A percentile compares a stretch with the other conserved stretches of the same genome.
These are phyloP conservation scores for Antechinus stuartii DNA, from an alignment of 2,113 vertebrate species.

Conservation along the genomic window DNA sequence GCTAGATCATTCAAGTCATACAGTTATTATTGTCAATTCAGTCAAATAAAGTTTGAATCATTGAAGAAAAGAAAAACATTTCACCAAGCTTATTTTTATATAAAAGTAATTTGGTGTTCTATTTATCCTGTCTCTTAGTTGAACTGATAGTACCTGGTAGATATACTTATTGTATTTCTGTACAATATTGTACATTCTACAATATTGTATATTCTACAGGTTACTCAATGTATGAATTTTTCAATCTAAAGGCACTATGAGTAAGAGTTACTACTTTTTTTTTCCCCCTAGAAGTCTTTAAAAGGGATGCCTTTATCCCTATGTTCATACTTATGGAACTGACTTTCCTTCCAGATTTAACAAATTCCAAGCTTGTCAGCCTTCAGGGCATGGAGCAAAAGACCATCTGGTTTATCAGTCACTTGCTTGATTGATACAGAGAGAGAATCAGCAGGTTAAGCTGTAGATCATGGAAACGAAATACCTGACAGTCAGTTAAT, in stretches of 20 bases:
- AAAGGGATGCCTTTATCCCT: not conserved
- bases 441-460: conserved; percentile 33
- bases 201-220: not conserved
- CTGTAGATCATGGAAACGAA: conserved; percentile 61
- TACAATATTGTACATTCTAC: too few relatives aligned
- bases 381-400: conserved; percentile 46
- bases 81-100: not conserved
- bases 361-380: conserved; percentile 57
- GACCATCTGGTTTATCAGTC: conserved; percentile 54
- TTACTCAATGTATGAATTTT: conserved; percentile 30
- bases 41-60: not conserved
- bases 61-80: conserved; percentile 14
- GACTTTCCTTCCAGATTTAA: conserved; percentile 62
- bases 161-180: not conserved
- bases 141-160: not conserved
- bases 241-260: not conserved
- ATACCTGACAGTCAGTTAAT: conserved; percentile 61
- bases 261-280: conserved; percentile 22
- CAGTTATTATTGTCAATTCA: not conserved
- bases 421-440: conserved; percentile 63
- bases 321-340: conserved; percentile 48
- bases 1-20: not conserved
- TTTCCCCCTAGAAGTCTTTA: conserved; percentile 6
- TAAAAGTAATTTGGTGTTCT: conserved; percentile 20
- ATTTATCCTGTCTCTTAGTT: conserved; percentile 1